These are phyloP conservation scores for Anomalospiza imberbis DNA, from an alignment of 2,797 vertebrate species.

Conservation along the genomic window DNA sequence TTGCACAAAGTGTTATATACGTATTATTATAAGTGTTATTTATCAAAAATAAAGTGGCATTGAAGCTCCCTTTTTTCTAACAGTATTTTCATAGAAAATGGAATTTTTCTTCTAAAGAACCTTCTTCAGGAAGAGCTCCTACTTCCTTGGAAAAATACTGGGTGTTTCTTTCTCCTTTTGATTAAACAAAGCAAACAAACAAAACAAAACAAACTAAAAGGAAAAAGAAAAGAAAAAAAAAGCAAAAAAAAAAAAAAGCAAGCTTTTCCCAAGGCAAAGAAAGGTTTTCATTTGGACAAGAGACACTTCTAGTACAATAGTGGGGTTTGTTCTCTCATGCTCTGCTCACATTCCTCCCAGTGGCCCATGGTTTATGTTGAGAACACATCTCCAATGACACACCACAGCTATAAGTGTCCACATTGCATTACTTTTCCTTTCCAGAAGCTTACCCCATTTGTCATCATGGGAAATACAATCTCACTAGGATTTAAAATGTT, in stretches of 20 bases:
- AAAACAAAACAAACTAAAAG: neutral
- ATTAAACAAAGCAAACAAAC: neutral
- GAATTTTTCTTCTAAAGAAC: neutral
- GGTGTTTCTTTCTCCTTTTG: neutral
- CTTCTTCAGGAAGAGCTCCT: neutral
- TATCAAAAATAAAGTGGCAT: neutral
- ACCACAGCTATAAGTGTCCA: neutral
- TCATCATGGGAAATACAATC: neutral
- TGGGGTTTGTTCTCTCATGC: neutral
- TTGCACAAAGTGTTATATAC: neutral
- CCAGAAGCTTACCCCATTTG: neutral
- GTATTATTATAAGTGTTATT: too few relatives aligned
- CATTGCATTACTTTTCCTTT: neutral
- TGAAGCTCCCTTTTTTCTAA: neutral
- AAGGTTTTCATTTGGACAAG: neutral
- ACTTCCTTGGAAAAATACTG: neutral
- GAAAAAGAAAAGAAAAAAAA: fast-evolving
- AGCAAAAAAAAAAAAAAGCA: too few relatives aligned
- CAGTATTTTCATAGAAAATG: neutral
- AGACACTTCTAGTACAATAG: neutral
- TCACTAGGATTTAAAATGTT: neutral
- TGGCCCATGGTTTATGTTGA: neutral
- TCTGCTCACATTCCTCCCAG: neutral
- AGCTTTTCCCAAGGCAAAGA: neutral
- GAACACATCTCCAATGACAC: neutral